Evolutionary conservation across 2,113 vertebrate species (phyloP).

Genomic region (Martes martes): DNA sequence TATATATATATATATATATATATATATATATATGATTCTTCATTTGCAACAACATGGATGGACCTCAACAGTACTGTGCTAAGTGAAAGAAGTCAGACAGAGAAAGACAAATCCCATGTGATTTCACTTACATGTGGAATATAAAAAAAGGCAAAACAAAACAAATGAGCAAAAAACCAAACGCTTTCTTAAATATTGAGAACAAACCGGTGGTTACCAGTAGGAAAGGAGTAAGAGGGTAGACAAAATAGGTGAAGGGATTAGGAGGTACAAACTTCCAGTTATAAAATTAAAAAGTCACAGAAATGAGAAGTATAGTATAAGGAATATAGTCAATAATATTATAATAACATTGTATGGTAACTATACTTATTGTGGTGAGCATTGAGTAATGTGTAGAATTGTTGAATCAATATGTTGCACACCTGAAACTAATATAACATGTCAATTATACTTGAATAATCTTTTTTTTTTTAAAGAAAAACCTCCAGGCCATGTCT

Average conservation of each 20-base stretch:
- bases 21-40: neutral
- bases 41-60: neutral
- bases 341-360: neutral
- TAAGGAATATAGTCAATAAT: neutral
- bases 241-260: neutral
- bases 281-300: neutral
- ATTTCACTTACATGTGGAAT: neutral
- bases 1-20: neutral
- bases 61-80: neutral
- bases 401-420: neutral
- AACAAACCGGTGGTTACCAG: neutral
- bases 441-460: neutral
- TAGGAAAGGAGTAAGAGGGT: neutral
- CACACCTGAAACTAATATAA: neutral
- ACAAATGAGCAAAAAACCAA: neutral
- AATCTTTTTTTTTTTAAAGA: neutral
- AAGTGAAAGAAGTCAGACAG: neutral
- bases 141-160: neutral
- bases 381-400: neutral
- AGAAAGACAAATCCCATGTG: neutral
- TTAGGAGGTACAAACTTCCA: neutral
- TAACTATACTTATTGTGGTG: neutral
- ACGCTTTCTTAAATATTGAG: neutral
- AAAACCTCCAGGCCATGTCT: neutral
- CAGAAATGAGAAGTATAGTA: neutral